Evolutionary conservation across 2,888 invertebrate species (phyloP).

Genomic region (Stegophylla sp.): DNA sequence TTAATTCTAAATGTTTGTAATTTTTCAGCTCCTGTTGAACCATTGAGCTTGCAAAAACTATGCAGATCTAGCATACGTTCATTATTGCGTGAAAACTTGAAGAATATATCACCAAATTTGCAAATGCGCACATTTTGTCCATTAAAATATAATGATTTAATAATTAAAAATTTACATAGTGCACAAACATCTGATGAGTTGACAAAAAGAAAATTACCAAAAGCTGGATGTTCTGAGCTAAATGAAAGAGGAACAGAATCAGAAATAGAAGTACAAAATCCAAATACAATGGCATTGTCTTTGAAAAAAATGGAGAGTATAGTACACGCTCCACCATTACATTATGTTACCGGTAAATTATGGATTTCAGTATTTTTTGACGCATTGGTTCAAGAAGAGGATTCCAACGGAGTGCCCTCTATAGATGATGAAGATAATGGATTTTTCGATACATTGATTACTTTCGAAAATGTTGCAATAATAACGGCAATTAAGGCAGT

Average conservation of each 20-base stretch:
- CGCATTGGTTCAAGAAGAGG: background rate
- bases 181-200: constrained; percentile 2
- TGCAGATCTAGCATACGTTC: constrained; percentile 71
- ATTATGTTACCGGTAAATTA: background rate
- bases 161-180: background rate
- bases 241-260: background rate
- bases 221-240: background rate
- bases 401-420: background rate
- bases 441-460: background rate
- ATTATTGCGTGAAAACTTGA: constrained; percentile 69
- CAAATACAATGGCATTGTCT: constrained; percentile 29
- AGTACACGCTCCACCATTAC: too few species aligned
- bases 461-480: too few species aligned
- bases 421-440: background rate
- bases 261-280: constrained; percentile 16
- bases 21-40: constrained; percentile 68
- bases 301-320: background rate
- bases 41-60: constrained; percentile 70
- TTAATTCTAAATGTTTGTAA: constrained; percentile 15
- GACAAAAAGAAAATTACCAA: constrained; percentile 38
- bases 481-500: background rate
- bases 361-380: background rate
- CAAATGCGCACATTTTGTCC: constrained; percentile 63
- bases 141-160: background rate
- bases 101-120: constrained; percentile 67